Evolutionary conservation across 2,797 vertebrate species (phyloP).

Genomic region (Pteronotus mesoamericanus): DNA sequence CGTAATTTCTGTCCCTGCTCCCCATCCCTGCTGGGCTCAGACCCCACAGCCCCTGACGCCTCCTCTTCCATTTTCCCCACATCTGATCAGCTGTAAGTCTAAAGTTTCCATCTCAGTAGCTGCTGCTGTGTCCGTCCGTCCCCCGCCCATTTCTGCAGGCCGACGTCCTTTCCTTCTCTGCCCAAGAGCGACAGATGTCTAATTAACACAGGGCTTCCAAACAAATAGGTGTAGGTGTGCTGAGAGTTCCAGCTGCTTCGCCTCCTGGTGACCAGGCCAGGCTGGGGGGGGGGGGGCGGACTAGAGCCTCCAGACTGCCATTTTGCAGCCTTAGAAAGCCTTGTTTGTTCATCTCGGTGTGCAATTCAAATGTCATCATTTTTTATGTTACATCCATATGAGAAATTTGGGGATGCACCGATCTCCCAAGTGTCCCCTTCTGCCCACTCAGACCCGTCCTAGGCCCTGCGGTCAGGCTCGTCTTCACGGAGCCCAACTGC

Average conservation of each 20-base stretch:
- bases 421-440: not conserved
- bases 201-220: not conserved
- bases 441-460: too few species aligned
- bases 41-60: not conserved
- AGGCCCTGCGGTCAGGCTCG: not conserved
- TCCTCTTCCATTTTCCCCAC: not conserved
- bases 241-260: not conserved
- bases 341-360: not conserved
- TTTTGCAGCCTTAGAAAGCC: not conserved
- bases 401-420: not conserved
- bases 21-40: not conserved
- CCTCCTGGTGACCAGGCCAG: accelerated
- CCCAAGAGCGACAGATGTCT: not conserved
- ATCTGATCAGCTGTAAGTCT: not conserved
- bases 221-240: accelerated
- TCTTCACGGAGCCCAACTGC: not conserved
- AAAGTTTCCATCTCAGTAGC: not conserved
- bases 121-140: not conserved
- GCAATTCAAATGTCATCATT: not conserved
- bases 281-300: not conserved
- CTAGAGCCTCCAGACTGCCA: not conserved
- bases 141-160: not conserved
- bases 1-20: not conserved
- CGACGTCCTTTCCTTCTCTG: not conserved
- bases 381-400: not conserved